These are phyloP conservation scores for Mimachlamys varia DNA, from an alignment of 2,888 invertebrate species.

Conservation along the genomic window DNA sequence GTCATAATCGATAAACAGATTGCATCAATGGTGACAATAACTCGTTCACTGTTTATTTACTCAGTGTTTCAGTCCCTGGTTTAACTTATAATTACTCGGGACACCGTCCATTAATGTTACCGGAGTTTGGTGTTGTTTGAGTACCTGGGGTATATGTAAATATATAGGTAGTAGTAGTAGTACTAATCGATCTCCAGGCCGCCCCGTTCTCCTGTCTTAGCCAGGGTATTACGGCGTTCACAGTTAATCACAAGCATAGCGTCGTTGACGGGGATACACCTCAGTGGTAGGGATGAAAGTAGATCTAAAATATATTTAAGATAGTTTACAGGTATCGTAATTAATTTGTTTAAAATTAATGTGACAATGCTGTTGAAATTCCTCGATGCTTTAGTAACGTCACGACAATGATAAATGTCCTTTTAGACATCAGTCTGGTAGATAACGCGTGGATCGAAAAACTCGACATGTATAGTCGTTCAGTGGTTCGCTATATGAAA, in stretches of 20 bases:
- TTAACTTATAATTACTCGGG: not conserved
- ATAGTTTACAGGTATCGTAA: not conserved
- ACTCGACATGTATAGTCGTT: too few relatives aligned
- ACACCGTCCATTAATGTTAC: not conserved
- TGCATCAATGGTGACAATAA: not conserved
- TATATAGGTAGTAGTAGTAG: too few relatives aligned
- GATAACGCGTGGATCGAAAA: too few relatives aligned
- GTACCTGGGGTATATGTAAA: not conserved
- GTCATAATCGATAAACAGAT: too few relatives aligned
- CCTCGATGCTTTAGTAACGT: too few relatives aligned
- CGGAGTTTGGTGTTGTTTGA: not conserved
- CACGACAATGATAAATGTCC: too few relatives aligned
- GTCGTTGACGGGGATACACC: not conserved
- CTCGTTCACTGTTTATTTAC: not conserved
- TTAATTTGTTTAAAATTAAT: not conserved
- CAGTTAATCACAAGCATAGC: not conserved
- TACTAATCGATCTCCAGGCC: not conserved
- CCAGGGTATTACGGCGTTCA: not conserved
- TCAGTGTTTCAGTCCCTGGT: not conserved
- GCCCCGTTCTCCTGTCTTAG: slow-evolving; percentile 6
- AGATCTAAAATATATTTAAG: not conserved
- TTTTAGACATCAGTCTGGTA: not conserved
- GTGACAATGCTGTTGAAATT: not conserved
- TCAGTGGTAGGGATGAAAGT: not conserved
- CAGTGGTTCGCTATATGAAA: too few relatives aligned